Evolutionary conservation across 2,797 vertebrate genomes (phyloP).

Genomic region (Clarias fuscus): DNA sequence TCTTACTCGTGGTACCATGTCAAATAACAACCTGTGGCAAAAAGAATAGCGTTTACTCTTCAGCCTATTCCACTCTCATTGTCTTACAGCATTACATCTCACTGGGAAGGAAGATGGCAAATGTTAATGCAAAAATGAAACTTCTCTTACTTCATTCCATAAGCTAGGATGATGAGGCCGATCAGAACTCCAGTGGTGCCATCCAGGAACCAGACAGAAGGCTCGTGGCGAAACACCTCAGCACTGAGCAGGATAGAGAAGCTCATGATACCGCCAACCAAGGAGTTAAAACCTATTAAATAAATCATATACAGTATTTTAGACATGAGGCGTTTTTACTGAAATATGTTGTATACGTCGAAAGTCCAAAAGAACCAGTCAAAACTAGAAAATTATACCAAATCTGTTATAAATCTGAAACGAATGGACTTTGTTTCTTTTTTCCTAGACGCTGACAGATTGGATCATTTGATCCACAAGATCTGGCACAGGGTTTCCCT

Average conservation of each 20-base stretch:
- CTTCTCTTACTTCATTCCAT: conserved; percentile 89
- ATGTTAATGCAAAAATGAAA: background rate
- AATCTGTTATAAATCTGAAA: too few species aligned
- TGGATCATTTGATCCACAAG: too few species aligned
- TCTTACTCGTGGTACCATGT: conserved; percentile 91
- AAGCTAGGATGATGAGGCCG: conserved; percentile 91
- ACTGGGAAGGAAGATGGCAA: background rate
- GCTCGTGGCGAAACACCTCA: conserved; percentile 89
- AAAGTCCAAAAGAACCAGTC: too few species aligned
- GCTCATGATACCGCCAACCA: conserved; percentile 94
- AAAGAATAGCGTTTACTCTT: background rate
- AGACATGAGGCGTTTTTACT: background rate
- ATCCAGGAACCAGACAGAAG: conserved; percentile 92
- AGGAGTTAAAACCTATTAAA: conserved; percentile 91
- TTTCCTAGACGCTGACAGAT: too few species aligned
- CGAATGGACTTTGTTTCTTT: too few species aligned
- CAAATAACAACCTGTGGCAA: conserved; percentile 83
- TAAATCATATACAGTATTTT: background rate
- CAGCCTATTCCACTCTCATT: background rate
- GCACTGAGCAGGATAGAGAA: conserved; percentile 97
- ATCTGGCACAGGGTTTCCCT: too few species aligned
- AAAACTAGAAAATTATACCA: too few species aligned
- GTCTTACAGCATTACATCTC: background rate
- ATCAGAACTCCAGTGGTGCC: conserved; percentile 92
- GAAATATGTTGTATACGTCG: background rate